Evolutionary conservation across 2,113 vertebrate species (phyloP), one percentile per base, ranked within the genome.

Genomic region (Vidua chalybeata): DNA sequence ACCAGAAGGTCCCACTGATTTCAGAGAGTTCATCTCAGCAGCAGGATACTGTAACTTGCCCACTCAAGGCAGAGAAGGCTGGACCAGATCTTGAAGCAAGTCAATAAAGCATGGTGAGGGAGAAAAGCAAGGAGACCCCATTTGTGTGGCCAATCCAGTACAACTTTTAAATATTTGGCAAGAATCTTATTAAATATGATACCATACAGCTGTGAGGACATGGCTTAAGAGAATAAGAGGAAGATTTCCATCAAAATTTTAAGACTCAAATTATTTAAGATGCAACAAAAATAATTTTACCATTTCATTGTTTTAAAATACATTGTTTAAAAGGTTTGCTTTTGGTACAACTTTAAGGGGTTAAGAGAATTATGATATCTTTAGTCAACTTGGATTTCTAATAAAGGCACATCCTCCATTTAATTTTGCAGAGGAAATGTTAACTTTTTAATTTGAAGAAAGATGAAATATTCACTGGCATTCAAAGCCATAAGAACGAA

Each of bases 141-240:
- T 4, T 49, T 49, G 22, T 35, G 41, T 7, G 31, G 31, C 56
- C 33, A 67, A 13, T 62, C 39, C 43, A 62, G 30, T 46, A 21
- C 0, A 0, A 51, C 15, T 35, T 55, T 10, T 18, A 41, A 43
- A 39, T 39, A 76, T 31, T 19, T 61, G 18, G 35, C 19, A 14
- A n/a, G 5, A 74, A 5, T 37, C 49, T 55, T 52, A 55, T 13
- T 83, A 41, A 88, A 63, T 43, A 33, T 43, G 15, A 35, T 35
- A 59, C 2, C 2, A 61, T 9, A 58, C 13, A 59, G 48, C 19
- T 67, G 17, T 39, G 22, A 84, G 11, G 23, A 51, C 30, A 31
- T 1, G 4, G 13, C 15, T 48, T 31, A 43, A 43, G 21, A 74
- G 21, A 84, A 11, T 12, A 59, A 52, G 9, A 61, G 23, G 13